Evolutionary conservation across 2,888 invertebrate species (phyloP).

Genomic region (Neria commutata): DNA sequence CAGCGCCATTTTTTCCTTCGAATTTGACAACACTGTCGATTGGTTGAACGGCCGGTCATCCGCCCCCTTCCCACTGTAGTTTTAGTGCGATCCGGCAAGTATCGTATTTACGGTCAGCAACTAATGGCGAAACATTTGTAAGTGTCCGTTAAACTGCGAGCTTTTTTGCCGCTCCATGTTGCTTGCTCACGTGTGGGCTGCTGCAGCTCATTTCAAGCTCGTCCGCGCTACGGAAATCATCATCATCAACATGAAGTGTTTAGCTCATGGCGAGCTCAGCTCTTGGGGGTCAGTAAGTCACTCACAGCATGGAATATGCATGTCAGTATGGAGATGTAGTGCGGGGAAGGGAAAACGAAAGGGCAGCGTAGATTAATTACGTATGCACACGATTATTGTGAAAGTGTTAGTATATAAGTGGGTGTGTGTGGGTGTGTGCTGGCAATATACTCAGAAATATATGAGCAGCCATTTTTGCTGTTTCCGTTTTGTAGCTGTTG

Average conservation of each 20-base stretch:
- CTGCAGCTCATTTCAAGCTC: neutral
- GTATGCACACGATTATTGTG: neutral
- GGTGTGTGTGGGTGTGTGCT: neutral
- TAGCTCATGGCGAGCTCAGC: neutral
- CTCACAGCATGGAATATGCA: neutral
- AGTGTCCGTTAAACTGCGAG: constrained; percentile 44
- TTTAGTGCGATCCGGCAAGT: neutral
- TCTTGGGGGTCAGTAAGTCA: neutral
- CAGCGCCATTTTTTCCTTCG: neutral
- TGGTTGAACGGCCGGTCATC: neutral
- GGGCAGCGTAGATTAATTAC: no score
- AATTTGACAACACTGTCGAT: constrained; percentile 3
- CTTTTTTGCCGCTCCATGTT: neutral
- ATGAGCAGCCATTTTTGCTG: neutral
- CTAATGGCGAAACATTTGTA: constrained; percentile 47
- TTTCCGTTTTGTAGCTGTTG: neutral
- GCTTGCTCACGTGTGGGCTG: neutral
- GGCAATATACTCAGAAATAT: no score
- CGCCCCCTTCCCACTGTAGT: neutral
- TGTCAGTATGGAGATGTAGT: neutral
- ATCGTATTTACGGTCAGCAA: constrained; percentile 22
- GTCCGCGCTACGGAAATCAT: neutral
- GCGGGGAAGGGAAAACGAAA: no score
- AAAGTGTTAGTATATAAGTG: neutral
- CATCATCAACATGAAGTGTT: neutral